A percentile compares a stretch with the other conserved stretches of the same genome.
These are phyloP conservation scores for Clanis bilineata DNA, from an alignment of 2,888 invertebrate genomes.

Conservation along the genomic window DNA sequence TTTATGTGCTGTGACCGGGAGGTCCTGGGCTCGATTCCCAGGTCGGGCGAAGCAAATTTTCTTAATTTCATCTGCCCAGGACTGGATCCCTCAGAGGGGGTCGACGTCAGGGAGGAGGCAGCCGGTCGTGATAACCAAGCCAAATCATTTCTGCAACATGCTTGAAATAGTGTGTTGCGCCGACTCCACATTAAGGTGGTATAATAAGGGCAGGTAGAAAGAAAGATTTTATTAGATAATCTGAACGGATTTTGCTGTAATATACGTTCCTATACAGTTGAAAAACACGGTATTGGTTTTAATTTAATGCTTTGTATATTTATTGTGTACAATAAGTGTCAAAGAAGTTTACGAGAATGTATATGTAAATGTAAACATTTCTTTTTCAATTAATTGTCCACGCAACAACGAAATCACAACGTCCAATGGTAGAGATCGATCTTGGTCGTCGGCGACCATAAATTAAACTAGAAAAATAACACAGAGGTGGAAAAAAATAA, in stretches of 20 bases:
- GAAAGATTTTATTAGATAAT: no score
- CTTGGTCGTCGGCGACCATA: constrained; percentile 58
- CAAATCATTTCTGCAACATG: no score
- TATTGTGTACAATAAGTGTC: constrained; percentile 1
- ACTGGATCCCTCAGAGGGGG: no score
- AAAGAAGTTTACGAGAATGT: neutral
- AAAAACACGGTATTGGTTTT: neutral
- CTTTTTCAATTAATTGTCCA: constrained; percentile 29
- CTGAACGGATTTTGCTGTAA: neutral
- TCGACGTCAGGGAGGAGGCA: no score
- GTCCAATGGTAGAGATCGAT: constrained; percentile 36
- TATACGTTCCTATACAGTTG: neutral
- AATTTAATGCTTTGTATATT: constrained; percentile 6
- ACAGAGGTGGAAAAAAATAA: constrained; percentile 68
- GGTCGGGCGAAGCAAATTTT: no score
- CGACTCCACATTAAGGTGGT: no score
- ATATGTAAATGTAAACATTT: constrained; percentile 15
- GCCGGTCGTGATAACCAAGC: no score
- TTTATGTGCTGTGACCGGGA: no score
- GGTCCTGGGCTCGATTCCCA: no score
- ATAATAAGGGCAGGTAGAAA: no score
- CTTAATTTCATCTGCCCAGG: no score
- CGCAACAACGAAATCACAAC: constrained; percentile 37
- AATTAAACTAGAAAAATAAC: constrained; percentile 74
- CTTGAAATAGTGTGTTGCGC: no score